Evolutionary conservation across 2,797 vertebrate genomes (phyloP).

Genomic region (Pipistrellus pygmaeus): DNA sequence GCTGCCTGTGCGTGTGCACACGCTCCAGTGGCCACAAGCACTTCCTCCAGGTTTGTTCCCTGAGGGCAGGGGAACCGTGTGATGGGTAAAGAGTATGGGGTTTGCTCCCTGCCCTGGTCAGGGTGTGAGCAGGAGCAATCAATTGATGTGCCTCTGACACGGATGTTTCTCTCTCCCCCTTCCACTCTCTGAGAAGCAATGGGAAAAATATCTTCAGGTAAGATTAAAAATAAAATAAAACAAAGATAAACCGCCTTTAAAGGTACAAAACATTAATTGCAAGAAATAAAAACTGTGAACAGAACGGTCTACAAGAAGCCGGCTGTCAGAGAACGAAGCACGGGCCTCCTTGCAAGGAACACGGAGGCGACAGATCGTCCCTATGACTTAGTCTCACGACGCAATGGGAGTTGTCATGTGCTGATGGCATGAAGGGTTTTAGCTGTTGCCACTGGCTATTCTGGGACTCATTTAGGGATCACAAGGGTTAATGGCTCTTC

Average conservation of each 20-base stretch:
- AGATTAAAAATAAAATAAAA: no score
- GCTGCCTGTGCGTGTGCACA: rapidly evolving
- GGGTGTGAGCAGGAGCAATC: no score
- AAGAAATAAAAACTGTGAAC: not conserved
- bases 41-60: not conserved
- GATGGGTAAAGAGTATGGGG: not conserved
- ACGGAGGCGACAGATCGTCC: not conserved
- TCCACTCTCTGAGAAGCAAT: no score
- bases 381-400: not conserved
- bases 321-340: not conserved
- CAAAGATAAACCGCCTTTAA: constrained; percentile 30
- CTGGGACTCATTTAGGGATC: constrained; percentile 84
- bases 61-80: not conserved
- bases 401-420: constrained; percentile 75
- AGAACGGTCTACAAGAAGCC: not conserved
- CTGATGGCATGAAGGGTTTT: constrained; percentile 74
- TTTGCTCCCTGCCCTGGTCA: no score
- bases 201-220: no score
- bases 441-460: constrained; percentile 83
- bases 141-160: no score
- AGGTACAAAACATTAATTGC: not conserved
- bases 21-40: not conserved
- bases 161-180: no score
- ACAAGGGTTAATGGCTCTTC: constrained; percentile 87
- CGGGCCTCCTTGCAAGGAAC: constrained; percentile 64